These are phyloP conservation scores for Malaclemys terrapin DNA, from an alignment of 2,113 vertebrate genomes.

Conservation along the genomic window DNA sequence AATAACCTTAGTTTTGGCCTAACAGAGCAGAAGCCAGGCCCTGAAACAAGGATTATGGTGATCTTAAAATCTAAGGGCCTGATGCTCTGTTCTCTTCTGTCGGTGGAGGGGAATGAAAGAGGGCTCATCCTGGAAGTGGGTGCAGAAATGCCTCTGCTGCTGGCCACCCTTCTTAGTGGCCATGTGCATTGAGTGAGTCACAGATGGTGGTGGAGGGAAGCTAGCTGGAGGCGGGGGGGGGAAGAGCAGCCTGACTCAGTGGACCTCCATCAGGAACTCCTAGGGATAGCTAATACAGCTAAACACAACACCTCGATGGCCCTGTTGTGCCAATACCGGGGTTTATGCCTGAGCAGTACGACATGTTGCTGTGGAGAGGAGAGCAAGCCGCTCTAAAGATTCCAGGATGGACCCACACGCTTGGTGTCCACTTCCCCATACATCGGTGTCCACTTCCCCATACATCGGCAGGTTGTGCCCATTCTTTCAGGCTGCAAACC, in stretches of 20 bases:
- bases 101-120: background rate
- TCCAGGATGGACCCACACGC: background rate
- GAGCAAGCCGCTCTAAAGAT: background rate
- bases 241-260: background rate
- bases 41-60: background rate
- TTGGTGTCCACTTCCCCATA: background rate
- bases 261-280: background rate
- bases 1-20: background rate
- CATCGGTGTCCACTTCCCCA: background rate
- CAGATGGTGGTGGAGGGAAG: background rate
- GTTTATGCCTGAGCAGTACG: no score
- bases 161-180: background rate
- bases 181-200: background rate
- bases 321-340: no score
- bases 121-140: background rate
- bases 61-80: background rate
- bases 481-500: background rate
- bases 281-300: background rate
- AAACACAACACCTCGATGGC: no score
- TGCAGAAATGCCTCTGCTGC: background rate
- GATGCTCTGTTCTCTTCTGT: background rate
- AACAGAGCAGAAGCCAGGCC: background rate
- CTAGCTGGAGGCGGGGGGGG: background rate
- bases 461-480: background rate
- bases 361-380: background rate